Base-by-base conservation (phyloP, 2,888 invertebrate genomes). In the Dolichopus griseipennis region DNA sequence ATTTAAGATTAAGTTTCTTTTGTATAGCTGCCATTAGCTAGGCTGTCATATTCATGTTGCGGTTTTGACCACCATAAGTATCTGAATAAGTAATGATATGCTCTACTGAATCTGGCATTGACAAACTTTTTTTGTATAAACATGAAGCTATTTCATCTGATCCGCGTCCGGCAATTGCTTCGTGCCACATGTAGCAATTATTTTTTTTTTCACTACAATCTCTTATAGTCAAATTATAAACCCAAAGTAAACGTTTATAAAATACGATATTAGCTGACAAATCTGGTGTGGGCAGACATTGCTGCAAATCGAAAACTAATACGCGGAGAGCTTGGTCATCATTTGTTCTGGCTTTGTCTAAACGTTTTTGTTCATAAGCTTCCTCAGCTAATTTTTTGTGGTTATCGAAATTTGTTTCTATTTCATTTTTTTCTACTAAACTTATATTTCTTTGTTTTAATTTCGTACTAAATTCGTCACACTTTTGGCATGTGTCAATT, bases 121-220 rank as follows among this genome's bases (percentile, higher is more conserved):
- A 12, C 22, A 41, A 4, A 43, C 18, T 12, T 41, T 65, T 37
- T 65, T 43, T 21, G 3, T 20, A 52, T 2, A 68, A 10, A 18
- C 65, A 67, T 4, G 68, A 65, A 1, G 61, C 61, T 2, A 68
- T 65, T 61, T 68, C 63, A 18, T 68, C 43, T 1, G 62, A 65
- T 8, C 65, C 65, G n/a, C 65, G 4, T 18, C 22, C 27, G 12
- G 65, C 65, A 7, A 68, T 9, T 3, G 37, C 65, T 65, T 68
- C 68, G 27, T 65, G 65, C 68, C 63, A 68, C 65, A 68, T 65
- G n/a, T 18, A 68, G 21, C 34, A 65, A 33, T 61, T 12, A 6
- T 61, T 15, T 15, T 21, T 15, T 5, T n/a, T 15, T 10, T 4
- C 4, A 1, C 8, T 6, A 21, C 65, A 34, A 37, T 68, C 68